Percentiles rank a stretch among this genome's conserved stretches.
Conservation (phyloP, 2,113 vertebrate species). For the Bos taurus region DNA sequence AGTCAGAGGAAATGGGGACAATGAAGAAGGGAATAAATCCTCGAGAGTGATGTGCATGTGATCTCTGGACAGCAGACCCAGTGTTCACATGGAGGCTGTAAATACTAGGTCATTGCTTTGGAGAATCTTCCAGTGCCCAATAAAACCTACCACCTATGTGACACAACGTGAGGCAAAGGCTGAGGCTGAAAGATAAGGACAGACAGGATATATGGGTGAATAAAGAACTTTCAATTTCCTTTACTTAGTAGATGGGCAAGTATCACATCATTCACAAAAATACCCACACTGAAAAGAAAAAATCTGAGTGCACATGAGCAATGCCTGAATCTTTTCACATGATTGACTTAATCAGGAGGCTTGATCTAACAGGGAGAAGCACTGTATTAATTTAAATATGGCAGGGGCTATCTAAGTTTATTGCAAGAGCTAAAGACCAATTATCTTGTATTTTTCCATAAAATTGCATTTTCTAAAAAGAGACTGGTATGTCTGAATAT, state of each 20-base stretch:
- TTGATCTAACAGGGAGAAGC: constrained; percentile 53
- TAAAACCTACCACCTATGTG: constrained; percentile 47
- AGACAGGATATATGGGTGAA: constrained; percentile 57
- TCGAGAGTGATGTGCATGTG: neutral
- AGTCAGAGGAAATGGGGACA: constrained; percentile 27
- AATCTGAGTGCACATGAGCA: neutral
- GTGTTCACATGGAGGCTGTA: neutral
- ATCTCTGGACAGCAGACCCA: constrained; percentile 3
- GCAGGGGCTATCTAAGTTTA: constrained; percentile 70
- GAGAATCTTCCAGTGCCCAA: constrained; percentile 32
- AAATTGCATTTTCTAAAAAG: constrained; percentile 70
- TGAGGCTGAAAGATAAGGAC: constrained; percentile 67
- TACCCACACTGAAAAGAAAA: neutral
- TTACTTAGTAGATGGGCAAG: constrained; percentile 55
- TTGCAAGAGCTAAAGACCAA: constrained; percentile 68
- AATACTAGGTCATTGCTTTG: constrained; percentile 28
- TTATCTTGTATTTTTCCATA: constrained; percentile 65
- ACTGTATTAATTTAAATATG: constrained; percentile 72
- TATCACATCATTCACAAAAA: constrained; percentile 45
- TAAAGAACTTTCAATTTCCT: constrained; percentile 61
- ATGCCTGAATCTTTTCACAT: constrained; percentile 41
- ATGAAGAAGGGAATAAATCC: constrained; percentile 27
- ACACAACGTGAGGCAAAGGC: constrained; percentile 56
- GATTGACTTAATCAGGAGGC: constrained; percentile 62
- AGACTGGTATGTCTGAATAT: constrained; percentile 43